Evolutionary conservation across 2,113 vertebrate species (phyloP), one percentile per base, ranked within the genome.

Genomic region (Vimba vimba): DNA sequence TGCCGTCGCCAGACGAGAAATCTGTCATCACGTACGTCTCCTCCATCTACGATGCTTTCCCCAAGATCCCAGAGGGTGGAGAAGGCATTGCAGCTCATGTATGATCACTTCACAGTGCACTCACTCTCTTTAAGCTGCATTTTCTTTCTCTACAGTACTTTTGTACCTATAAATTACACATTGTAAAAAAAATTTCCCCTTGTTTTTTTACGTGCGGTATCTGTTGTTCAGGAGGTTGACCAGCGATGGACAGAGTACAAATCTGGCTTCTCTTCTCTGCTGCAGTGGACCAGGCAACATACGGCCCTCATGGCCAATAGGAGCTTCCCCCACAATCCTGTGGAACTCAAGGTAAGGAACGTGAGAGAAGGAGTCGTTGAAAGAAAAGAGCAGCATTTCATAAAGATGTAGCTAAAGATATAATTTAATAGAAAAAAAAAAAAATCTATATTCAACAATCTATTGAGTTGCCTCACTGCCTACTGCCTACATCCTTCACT

Each of bases 41-140:
- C 89, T 99, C 98, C 33, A 99, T 99, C 94, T 99, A 99, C 1
- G 98, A 99, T 94, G 98, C 97, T 93, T 99, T 99, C 92, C 98
- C 98, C 80, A 99, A 99, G 93, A 97, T 99, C 91, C 98, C 98
- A 0, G 98, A 99, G 90, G 97, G 97, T 90, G 97, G 97, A 92
- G 97, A 99, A 87, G 98, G 98, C 91, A 95, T 99, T 92, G 92
- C 93, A 0, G 96, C 97, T 86, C 96, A 97, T 0, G 98, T 99
- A 95, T 90, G 96, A 88, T 77, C 52, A 52, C 39, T 82, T 25
- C 33, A 64, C 52, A 75, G 23, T 64, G 33, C 47, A 57, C 45
- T 50, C 64, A 57, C 23, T 78, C 36, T 15, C 43, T 55, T n/a
- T 9, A 43, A 23, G 25, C 19, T 15, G 12, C 33, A 27, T n/a